Base-by-base conservation (phyloP, 2,113 vertebrate genomes). In the Colossoma macropomum region DNA sequence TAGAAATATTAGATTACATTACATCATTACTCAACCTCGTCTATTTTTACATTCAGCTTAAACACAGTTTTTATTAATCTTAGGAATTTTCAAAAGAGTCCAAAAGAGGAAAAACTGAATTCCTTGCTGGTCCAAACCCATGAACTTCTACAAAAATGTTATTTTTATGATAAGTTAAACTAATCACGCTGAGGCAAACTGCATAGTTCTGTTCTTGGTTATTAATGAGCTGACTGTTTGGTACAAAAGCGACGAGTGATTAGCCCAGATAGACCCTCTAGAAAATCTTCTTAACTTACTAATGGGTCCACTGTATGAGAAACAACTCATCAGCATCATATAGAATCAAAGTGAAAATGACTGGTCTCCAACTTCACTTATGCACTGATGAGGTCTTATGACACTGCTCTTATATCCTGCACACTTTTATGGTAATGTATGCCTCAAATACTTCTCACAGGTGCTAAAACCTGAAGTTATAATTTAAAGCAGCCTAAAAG, bases 31-130 rank as follows among this genome's bases (percentile, higher is more conserved):
- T 83, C 87, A 93, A 92, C 91, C 87, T 93, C 91, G 88, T 92
- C 92, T 94, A 92, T 94, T 94, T 93, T 92, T 93, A 90, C 50
- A 75, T 75, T 62, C 41, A 1, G 56, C 81, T 84, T 85, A 63
- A 86, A 80, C 23, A 69, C 23, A 87, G 86, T 91, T 90, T 92
- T 91, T 89, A 85, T 90, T 87, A 84, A 88, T 85, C 91, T 77
- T 79, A 91, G 88, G 90, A 91, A 92, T 91, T 90, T 91, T 87
- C 91, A 91, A 82, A 90, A 87, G 90, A 89, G 38, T 78, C 80
- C 75, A 84, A 91, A 91, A 90, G 78, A 59, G 88, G 60, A 86
- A 81, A 84, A 85, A 90, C 7, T 52, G 50, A 52, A n/a, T 54
- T 84, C 32, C 30, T 30, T 17, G 19, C 15, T 73, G 38, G 69